A percentile compares a stretch with the other conserved stretches of the same genome.
Conservation (phyloP, 2,888 invertebrate genomes). For the Drosophila flavopinicola region DNA sequence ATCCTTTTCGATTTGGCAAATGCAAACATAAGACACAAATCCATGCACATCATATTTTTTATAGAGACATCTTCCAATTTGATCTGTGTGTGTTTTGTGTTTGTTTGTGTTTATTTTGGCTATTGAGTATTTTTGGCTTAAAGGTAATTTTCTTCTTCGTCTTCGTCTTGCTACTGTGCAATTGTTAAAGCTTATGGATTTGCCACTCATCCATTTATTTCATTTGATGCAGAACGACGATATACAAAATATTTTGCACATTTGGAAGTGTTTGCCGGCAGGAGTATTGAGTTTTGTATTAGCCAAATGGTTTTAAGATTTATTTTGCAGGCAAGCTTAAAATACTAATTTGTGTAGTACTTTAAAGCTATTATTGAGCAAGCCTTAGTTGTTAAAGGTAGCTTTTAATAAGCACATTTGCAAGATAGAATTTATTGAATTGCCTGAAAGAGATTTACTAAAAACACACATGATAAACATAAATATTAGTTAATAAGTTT, state of each 20-base stretch:
- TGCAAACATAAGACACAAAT: conserved; percentile 18
- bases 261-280: conserved; percentile 5
- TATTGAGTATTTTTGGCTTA: conserved; percentile 18
- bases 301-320: conserved; percentile 11
- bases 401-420: no score
- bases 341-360: no score
- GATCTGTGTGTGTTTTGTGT: conserved; percentile 1
- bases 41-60: conserved; percentile 12
- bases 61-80: conserved; percentile 7
- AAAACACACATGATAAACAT: not conserved
- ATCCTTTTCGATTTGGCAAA: conserved; percentile 22
- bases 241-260: conserved; percentile 15
- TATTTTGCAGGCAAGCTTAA: no score
- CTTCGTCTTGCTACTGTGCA: not conserved
- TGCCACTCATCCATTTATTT: conserved; percentile 30
- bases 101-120: conserved; percentile 18
- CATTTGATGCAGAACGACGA: not conserved
- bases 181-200: conserved; percentile 12
- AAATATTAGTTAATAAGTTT: not conserved
- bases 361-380: no score
- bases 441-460: conserved; percentile 18
- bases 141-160: conserved; percentile 20
- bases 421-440: no score
- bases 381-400: no score
- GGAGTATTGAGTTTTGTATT: not conserved